These are phyloP conservation scores for Parotia lawesii DNA, from an alignment of 2,113 vertebrate genomes.

Conservation along the genomic window DNA sequence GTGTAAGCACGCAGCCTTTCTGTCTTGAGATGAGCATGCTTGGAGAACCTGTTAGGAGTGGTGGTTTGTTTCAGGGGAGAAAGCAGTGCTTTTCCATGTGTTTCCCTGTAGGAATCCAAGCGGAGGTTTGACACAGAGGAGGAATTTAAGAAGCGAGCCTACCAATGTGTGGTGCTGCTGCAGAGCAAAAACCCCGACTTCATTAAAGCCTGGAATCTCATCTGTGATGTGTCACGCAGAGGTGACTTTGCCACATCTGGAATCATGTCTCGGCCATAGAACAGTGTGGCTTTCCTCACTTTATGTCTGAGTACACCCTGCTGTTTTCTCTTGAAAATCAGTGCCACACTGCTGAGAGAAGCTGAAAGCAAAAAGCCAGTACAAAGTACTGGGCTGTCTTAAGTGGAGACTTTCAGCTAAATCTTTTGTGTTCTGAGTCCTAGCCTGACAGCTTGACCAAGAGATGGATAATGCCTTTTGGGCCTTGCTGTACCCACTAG, in stretches of 20 bases:
- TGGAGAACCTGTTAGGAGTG: background rate
- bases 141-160: slow-evolving; percentile 92
- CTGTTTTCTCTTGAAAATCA: background rate
- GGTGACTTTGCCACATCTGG: slow-evolving; percentile 67
- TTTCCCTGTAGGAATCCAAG: slow-evolving; percentile 86
- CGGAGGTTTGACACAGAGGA: slow-evolving; percentile 94
- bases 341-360: background rate
- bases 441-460: background rate
- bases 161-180: slow-evolving; percentile 91
- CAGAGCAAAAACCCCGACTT: slow-evolving; percentile 92
- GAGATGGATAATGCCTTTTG: background rate
- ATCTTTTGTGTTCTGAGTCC: background rate
- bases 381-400: background rate
- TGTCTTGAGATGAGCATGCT: background rate
- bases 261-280: background rate
- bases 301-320: background rate
- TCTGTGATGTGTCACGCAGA: slow-evolving; percentile 91
- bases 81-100: background rate
- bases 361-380: background rate
- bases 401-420: background rate
- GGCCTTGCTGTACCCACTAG: background rate
- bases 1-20: background rate
- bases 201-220: slow-evolving; percentile 91
- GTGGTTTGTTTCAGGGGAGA: background rate
- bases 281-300: background rate